Base-by-base conservation (phyloP, 37 sponge, comb jelly and placozoan species). In the Eunapius fragilis region DNA sequence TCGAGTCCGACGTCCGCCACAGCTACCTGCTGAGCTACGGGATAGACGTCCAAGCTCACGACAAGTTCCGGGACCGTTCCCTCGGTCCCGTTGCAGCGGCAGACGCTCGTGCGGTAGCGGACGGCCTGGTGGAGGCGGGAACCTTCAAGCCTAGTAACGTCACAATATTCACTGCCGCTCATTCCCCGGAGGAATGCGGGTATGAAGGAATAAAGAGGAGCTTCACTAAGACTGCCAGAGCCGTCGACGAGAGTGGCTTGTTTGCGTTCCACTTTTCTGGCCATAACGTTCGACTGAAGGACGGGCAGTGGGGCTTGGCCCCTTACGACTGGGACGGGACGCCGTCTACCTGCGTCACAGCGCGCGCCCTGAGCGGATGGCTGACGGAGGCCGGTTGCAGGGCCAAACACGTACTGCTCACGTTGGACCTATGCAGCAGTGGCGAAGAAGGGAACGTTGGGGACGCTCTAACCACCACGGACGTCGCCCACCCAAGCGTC, bases 201-300 rank as follows among this genome's bases (percentile, higher is more conserved):
- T 71, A 50, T 7, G 68, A 75, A 6, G 88, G 82, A 14, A 49
- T 88, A 1, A 45, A 67, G 31, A 32, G 28, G 25, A 33, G 68
- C 6, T 74, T 88, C 23, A 68, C 75, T 49, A 69, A 76, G 24
- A 27, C 41, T 24, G 89, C 89, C 19, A 19, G 48, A 28, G 76
- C 33, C 24, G 89, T 76, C 0, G 83, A 67, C 48, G 67, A 41
- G 17, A 77, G 38, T n/a, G 83, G 83, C 0, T 26, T 88, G n/a
- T 76, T 82, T 35, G 37, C 83, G 17, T 82, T 83, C 71, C 31
- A 37, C 70, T 83, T 83, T 73, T 71, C 78, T 12, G 89, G 83
- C 0, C 89, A 88, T 17, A 84, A 77, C n/a, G 9, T 77, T 14
- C 31, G 17, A 24, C 28, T 82, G n/a, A 58, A 58, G 58, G 17